Conservation (phyloP, 2,113 vertebrate genomes). For the Alces alces region DNA sequence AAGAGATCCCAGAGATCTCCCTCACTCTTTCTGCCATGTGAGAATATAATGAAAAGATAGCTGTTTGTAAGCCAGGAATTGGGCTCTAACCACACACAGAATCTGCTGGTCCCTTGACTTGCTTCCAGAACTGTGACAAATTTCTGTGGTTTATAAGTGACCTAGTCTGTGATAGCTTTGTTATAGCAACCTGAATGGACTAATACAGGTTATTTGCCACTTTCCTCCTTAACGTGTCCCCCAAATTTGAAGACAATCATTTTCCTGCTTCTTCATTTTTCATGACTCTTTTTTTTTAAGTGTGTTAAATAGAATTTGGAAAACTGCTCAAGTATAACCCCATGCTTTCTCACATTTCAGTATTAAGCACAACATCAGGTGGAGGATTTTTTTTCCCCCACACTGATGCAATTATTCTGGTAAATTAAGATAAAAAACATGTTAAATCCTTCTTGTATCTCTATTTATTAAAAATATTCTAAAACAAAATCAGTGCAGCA, state of each 20-base stretch:
- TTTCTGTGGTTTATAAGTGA: not conserved
- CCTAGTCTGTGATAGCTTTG: not conserved
- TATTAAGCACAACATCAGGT: not conserved
- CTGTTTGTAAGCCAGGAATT: not conserved
- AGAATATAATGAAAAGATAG: not conserved
- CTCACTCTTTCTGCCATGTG: not conserved
- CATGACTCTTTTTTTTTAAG: not conserved
- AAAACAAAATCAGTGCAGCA: not conserved
- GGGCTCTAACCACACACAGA: not conserved
- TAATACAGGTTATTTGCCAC: not conserved
- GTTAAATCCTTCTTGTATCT: not conserved
- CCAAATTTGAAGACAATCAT: not conserved
- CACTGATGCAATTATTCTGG: not conserved
- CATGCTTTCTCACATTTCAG: not conserved
- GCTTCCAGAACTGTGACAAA: not conserved
- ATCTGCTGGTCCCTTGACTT: not conserved
- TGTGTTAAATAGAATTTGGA: constrained; percentile 2
- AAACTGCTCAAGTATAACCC: not conserved
- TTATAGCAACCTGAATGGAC: not conserved
- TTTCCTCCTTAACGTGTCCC: not conserved
- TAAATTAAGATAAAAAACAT: constrained; percentile 31
- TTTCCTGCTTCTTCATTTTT: not conserved
- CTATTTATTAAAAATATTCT: not conserved
- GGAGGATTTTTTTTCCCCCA: not conserved
- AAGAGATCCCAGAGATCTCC: not conserved